Conservation (phyloP, 64 coral and sea anemone genomes). For the Orbicella faveolata region DNA sequence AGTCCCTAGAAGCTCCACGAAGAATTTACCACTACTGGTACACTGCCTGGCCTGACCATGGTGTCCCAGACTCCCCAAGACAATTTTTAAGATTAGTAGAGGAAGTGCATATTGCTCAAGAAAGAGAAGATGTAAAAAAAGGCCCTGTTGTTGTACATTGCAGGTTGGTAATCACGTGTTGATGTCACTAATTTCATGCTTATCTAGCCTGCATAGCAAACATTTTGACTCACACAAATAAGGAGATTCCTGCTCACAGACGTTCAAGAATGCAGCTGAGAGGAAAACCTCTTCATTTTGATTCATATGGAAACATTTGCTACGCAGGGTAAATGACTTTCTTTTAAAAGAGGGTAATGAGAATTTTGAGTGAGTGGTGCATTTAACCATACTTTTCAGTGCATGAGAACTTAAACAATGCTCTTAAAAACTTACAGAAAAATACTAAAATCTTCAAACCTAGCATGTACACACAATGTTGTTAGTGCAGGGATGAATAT, state of each 20-base stretch:
- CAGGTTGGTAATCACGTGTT: slow-evolving; percentile 45
- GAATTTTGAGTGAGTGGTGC: too few relatives aligned
- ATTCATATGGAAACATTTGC: too few relatives aligned
- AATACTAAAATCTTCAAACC: too few relatives aligned
- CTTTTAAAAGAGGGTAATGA: too few relatives aligned
- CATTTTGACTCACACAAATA: background rate
- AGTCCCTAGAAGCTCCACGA: slow-evolving; percentile 90
- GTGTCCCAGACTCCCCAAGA: slow-evolving; percentile 80
- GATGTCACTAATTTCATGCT: background rate
- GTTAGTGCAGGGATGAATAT: too few relatives aligned
- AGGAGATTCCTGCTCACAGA: background rate
- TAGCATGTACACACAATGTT: too few relatives aligned
- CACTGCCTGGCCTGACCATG: slow-evolving; percentile 96
- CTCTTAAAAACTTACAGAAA: too few relatives aligned
- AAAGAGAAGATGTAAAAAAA: slow-evolving; percentile 74
- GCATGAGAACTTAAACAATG: too few relatives aligned
- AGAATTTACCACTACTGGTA: slow-evolving; percentile 96
- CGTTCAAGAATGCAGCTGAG: too few relatives aligned
- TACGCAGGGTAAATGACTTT: too few relatives aligned
- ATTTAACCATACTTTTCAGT: too few relatives aligned
- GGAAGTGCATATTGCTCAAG: slow-evolving; percentile 85
- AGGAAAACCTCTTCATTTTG: too few relatives aligned
- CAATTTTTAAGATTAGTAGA: slow-evolving; percentile 81
- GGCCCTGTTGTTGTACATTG: slow-evolving; percentile 90
- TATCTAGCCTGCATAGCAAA: background rate